Conservation (phyloP, 2,797 vertebrate species). For the Otolemur crassicaudatus region DNA sequence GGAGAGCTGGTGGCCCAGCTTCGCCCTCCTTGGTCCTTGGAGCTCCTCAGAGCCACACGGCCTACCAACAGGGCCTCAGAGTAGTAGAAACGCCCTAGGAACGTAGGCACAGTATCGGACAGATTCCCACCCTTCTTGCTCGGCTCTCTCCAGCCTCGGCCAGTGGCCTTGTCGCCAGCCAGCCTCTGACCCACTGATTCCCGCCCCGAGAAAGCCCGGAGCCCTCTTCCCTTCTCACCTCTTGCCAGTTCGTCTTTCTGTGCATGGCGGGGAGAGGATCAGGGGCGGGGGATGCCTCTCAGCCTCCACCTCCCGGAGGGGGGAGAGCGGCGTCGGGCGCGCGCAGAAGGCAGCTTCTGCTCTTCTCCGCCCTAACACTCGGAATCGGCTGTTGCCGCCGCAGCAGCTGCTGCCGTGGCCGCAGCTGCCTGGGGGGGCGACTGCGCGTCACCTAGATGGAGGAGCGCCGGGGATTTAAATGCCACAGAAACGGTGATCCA, state of each 20-base stretch:
- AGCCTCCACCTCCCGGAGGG: slow-evolving; percentile 61
- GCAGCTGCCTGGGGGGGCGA: slow-evolving; percentile 78
- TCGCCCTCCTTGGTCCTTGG: fast-evolving
- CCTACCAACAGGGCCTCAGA: not conserved
- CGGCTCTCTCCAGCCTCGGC: not conserved
- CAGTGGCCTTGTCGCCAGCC: not conserved
- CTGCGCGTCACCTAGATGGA: slow-evolving; percentile 93
- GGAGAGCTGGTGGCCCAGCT: not conserved
- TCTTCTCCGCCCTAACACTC: slow-evolving; percentile 2
- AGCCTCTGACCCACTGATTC: not conserved
- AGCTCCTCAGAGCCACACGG: fast-evolving
- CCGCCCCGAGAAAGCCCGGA: slow-evolving; percentile 28
- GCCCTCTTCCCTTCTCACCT: slow-evolving; percentile 74
- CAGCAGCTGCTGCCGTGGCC: slow-evolving; percentile 63
- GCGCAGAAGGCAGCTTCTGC: slow-evolving; percentile 20
- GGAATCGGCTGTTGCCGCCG: slow-evolving; percentile 38
- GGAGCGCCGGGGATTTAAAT: slow-evolving; percentile 97
- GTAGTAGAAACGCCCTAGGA: not conserved
- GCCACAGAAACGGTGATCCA: slow-evolving; percentile 95
- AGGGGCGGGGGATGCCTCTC: not conserved
- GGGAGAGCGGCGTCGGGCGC: slow-evolving; percentile 32
- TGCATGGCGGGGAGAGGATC: not conserved
- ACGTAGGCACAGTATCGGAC: not conserved
- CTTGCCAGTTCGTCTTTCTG: slow-evolving; percentile 50
- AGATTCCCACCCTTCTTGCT: slow-evolving; percentile 8